phyloP scores from a whole-genome alignment of 2,888 invertebrate species.

The Podotricha telesiphe region DNA sequence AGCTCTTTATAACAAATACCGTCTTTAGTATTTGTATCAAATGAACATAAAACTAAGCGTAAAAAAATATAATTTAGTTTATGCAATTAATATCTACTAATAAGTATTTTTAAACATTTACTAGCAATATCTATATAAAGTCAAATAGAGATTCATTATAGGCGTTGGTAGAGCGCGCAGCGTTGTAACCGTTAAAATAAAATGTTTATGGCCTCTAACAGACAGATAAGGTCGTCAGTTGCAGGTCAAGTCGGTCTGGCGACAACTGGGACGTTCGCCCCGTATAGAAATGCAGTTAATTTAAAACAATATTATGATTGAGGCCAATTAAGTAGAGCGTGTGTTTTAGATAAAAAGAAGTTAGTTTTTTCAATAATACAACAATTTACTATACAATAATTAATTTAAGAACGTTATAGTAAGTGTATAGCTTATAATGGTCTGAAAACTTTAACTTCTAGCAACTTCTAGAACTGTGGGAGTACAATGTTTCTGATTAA shows the following conservation, averaged over 20 bases:
- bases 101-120: neutral
- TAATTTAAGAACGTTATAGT: neutral
- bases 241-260: slow-evolving; percentile 38
- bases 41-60: no score
- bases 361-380: neutral
- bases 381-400: neutral
- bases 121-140: slow-evolving; percentile 18
- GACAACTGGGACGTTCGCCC: slow-evolving; percentile 37
- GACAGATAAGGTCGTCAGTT: slow-evolving; percentile 41
- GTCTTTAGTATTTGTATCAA: no score
- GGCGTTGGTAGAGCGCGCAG: slow-evolving; percentile 11
- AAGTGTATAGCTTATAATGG: neutral
- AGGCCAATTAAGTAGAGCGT: slow-evolving; percentile 22
- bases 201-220: slow-evolving; percentile 36
- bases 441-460: neutral
- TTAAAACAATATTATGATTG: slow-evolving; percentile 30
- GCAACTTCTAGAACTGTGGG: slow-evolving; percentile 10
- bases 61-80: no score
- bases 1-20: no score
- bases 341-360: neutral
- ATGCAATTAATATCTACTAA: no score
- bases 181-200: slow-evolving; percentile 31
- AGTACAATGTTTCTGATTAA: slow-evolving; percentile 17
- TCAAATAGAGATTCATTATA: slow-evolving; percentile 16
- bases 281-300: slow-evolving; percentile 33